These are phyloP conservation scores for Mareca penelope DNA, from an alignment of 2,797 vertebrate genomes.

Conservation along the genomic window DNA sequence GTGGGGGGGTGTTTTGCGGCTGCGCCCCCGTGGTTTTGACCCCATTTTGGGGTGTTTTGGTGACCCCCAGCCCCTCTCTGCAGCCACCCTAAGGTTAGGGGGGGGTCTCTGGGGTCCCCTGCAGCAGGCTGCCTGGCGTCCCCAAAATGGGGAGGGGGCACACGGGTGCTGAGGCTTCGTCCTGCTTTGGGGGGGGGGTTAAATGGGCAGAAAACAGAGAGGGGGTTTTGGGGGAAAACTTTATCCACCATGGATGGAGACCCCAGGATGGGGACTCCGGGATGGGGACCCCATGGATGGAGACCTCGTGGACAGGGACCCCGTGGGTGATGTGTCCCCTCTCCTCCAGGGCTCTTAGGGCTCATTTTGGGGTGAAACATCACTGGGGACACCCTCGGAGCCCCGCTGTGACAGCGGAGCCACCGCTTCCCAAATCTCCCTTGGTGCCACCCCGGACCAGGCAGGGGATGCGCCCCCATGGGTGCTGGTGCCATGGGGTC, in stretches of 20 bases:
- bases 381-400: not conserved
- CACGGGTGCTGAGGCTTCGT: fast-evolving
- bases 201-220: not conserved
- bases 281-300: not conserved
- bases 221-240: not conserved
- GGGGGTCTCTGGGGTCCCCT: not conserved
- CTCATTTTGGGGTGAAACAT: not conserved
- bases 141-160: fast-evolving
- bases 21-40: not conserved
- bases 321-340: not conserved
- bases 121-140: not conserved
- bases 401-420: not conserved
- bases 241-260: not conserved
- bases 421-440: not conserved
- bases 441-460: not conserved
- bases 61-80: not conserved
- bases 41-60: not conserved
- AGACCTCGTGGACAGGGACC: not conserved
- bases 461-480: fast-evolving
- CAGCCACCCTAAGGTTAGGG: too few species aligned
- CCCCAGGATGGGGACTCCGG: not conserved
- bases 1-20: too few species aligned
- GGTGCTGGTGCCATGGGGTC: too few species aligned
- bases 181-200: not conserved
- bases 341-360: not conserved